Percentiles rank a stretch among this genome's conserved stretches.
Conservation (phyloP, 2,797 vertebrate species). For the Chaenodraco wilsoni region DNA sequence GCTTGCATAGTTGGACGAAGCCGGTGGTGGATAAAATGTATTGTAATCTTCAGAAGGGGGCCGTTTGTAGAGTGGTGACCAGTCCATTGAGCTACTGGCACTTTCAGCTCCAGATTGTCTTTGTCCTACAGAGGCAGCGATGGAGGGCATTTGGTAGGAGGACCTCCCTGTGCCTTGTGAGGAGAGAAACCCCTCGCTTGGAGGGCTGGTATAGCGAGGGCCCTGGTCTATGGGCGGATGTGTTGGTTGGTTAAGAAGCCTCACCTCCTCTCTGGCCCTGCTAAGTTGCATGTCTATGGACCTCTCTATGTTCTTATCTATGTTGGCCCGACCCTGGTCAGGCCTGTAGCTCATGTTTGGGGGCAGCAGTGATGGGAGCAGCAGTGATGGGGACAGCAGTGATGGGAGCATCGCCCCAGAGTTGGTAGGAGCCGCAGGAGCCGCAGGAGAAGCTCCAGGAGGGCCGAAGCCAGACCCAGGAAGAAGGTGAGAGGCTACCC, state of each 20-base stretch:
- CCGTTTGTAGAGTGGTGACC: slow-evolving; percentile 43
- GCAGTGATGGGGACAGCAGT: slow-evolving; percentile 4
- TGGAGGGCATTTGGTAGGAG: slow-evolving; percentile 40
- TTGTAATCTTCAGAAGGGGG: slow-evolving; percentile 9
- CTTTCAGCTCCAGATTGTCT: slow-evolving; percentile 21
- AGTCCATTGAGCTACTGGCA: slow-evolving; percentile 40
- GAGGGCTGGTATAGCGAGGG: slow-evolving; percentile 75
- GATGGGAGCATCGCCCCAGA: slow-evolving; percentile 44
- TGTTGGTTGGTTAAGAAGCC: slow-evolving; percentile 72
- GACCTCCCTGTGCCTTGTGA: slow-evolving; percentile 58
- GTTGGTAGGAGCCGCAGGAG: slow-evolving; percentile 12
- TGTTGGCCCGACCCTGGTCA: slow-evolving; percentile 67
- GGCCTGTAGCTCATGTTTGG: slow-evolving; percentile 71
- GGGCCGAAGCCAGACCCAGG: slow-evolving; percentile 68
- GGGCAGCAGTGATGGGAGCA: slow-evolving; percentile 21
- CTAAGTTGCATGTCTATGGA: slow-evolving; percentile 78
- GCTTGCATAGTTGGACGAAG: slow-evolving; percentile 43
- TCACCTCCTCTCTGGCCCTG: slow-evolving; percentile 76
- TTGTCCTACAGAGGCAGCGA: slow-evolving; percentile 14
- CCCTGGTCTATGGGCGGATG: slow-evolving; percentile 69
- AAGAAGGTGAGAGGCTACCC: slow-evolving; percentile 10
- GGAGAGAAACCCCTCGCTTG: slow-evolving; percentile 59
- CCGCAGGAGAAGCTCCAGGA: slow-evolving; percentile 25
- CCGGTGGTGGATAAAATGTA: slow-evolving; percentile 28
- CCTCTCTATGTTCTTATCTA: slow-evolving; percentile 64